Evolutionary conservation across 1,140 invertebrate genomes (phyloP), one percentile per base, ranked within the genome.

Genomic region (Platyura marginata): DNA sequence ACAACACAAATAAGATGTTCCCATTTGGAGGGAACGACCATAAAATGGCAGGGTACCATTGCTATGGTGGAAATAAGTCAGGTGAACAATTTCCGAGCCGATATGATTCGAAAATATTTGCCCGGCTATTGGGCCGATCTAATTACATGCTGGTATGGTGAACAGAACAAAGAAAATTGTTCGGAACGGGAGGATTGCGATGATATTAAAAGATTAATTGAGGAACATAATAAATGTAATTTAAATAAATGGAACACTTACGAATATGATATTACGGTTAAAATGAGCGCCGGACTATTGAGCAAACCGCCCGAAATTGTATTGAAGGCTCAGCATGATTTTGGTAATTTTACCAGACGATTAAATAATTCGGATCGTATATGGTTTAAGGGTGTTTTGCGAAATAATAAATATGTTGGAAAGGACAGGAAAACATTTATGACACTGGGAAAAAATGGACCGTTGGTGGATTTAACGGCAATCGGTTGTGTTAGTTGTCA

Each of bases 1-100:
- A 66, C 66, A 3, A 55, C 60, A 3, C 64, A 69, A 22, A 71
- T 76, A 0, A 71, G 72, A 37, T 86, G 81, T 49, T 65, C 74
- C 0, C 65, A 78, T 32, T 53, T 84, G 1, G 72, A 78, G 42
- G 72, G 77, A 10, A 57, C 74, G 21, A 57, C 65, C 1, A 64
- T 84, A 3, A 67, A 71, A 29, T 84, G 81, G 81, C 72, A 81
- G 47, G 81, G 81, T 23, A 78, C 74, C 49, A 68, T 84, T 0
- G 69, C 69, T 3, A 73, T 77, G 40, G 70, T 81, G 1, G 69
- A 69, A 46, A 55, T 85, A 5, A 69, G 62, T 35, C 69, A 63
- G 10, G 65, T 80, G 1, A 60, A 57, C 15, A 85, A 86, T 50
- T 67, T 63, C 41, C 67, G 75, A 39, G 72, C 64, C 18, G 57